These are phyloP conservation scores for Xiphophorus birchmanni DNA, from an alignment of 2,797 vertebrate genomes.

Conservation along the genomic window DNA sequence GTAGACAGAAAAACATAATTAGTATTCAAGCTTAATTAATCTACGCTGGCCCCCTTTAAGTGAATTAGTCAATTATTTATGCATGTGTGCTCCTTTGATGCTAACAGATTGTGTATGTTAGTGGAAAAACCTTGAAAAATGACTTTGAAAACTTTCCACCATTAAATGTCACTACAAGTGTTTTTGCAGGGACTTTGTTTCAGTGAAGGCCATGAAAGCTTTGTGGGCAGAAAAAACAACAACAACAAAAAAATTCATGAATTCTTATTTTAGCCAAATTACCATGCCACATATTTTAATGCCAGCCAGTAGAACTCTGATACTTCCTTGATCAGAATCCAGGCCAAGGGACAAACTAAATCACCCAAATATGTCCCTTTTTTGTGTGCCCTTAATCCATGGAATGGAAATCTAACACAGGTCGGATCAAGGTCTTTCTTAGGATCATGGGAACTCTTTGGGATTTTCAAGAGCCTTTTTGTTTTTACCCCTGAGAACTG, in stretches of 20 bases:
- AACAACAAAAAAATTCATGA: conserved; percentile 30
- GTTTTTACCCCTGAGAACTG: conserved; percentile 87
- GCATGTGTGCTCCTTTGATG: conserved; percentile 87
- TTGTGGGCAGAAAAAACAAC: conserved; percentile 21
- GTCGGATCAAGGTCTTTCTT: conserved; percentile 87
- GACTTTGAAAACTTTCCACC: conserved; percentile 81
- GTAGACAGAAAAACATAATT: conserved; percentile 86
- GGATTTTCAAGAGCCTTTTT: conserved; percentile 93
- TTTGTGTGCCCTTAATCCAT: conserved; percentile 85
- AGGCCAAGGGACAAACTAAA: conserved; percentile 79
- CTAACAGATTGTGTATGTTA: conserved; percentile 84
- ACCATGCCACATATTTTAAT: conserved; percentile 40
- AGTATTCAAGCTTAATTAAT: conserved; percentile 88
- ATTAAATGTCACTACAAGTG: conserved; percentile 86
- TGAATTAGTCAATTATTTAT: conserved; percentile 88
- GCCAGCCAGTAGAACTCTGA: conserved; percentile 78
- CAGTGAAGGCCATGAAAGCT: conserved; percentile 43
- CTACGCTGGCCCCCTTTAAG: conserved; percentile 84
- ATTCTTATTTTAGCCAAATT: conserved; percentile 44
- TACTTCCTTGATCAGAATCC: conserved; percentile 71
- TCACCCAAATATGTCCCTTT: conserved; percentile 85
- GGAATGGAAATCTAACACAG: conserved; percentile 87
- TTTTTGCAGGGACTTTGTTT: conserved; percentile 48
- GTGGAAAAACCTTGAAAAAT: conserved; percentile 76
- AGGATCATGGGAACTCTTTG: conserved; percentile 91